A percentile compares a stretch with the other conserved stretches of the same genome.
These are phyloP conservation scores for Cerastoderma edule DNA, from an alignment of 2,888 invertebrate genomes.

Conservation along the genomic window DNA sequence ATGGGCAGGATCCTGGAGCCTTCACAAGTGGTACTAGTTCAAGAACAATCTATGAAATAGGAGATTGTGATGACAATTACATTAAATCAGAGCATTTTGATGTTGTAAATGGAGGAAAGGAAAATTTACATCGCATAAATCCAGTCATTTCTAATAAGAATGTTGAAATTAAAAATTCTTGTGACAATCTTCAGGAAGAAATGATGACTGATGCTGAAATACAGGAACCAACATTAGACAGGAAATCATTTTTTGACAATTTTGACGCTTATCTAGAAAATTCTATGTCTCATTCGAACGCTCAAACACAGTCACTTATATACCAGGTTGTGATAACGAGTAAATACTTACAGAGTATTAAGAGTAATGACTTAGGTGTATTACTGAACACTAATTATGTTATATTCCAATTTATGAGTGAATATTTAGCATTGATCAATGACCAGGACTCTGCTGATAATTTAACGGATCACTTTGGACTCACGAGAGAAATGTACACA, in stretches of 20 bases:
- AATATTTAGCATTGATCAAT: constrained; percentile 37
- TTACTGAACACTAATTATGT: constrained; percentile 32
- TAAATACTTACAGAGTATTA: constrained; percentile 42
- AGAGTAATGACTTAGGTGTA: constrained; percentile 4
- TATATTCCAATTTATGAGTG: constrained; percentile 51
- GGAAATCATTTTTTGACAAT: constrained; percentile 12
- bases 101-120: too few relatives aligned
- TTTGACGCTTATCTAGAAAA: constrained; percentile 29
- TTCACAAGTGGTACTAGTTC: too few relatives aligned
- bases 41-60: too few relatives aligned
- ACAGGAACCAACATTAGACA: constrained; percentile 28
- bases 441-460: constrained; percentile 20
- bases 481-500: constrained; percentile 48
- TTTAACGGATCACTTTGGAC: constrained; percentile 42
- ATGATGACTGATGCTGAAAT: too few relatives aligned
- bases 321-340: constrained; percentile 34
- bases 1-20: too few relatives aligned
- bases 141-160: too few relatives aligned
- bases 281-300: too few relatives aligned
- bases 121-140: too few relatives aligned
- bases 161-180: too few relatives aligned
- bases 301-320: constrained; percentile 11
- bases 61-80: too few relatives aligned
- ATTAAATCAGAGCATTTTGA: too few relatives aligned
- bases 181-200: too few relatives aligned